phyloP scores from a whole-genome alignment of 2,797 vertebrate genomes.

The Scyliorhinus canicula region DNA sequence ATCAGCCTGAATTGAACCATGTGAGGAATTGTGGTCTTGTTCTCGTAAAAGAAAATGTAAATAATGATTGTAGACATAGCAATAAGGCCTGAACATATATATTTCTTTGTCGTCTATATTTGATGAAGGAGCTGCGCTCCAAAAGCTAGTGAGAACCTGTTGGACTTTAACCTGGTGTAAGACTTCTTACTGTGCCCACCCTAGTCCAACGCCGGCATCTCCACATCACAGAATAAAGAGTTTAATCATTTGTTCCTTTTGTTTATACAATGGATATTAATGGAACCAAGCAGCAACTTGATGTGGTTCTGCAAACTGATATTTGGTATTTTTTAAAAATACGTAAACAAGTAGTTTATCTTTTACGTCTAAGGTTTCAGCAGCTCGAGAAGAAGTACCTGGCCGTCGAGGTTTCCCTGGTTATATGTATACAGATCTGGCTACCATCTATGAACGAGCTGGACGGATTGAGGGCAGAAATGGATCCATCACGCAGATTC shows the following conservation, averaged over 20 bases:
- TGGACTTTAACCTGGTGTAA: too few species aligned
- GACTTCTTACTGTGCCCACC: too few species aligned
- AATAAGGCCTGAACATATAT: not conserved
- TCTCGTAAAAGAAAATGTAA: not conserved
- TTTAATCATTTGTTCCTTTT: not conserved
- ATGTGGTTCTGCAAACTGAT: not conserved
- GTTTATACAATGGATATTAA: not conserved
- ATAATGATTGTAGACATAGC: not conserved
- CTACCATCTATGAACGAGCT: conserved; percentile 72
- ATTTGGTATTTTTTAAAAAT: not conserved
- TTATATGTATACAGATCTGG: conserved; percentile 76
- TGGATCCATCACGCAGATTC: conserved; percentile 76
- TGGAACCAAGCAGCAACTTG: not conserved
- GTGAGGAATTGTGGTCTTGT: too few species aligned
- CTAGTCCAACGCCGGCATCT: too few species aligned
- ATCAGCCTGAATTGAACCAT: not conserved
- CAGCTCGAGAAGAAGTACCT: conserved; percentile 72
- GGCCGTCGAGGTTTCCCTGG: conserved; percentile 71
- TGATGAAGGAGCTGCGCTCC: too few species aligned
- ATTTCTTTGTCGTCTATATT: not conserved
- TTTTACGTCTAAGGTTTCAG: conserved; percentile 59
- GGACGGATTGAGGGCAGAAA: conserved; percentile 70
- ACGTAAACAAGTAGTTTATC: not conserved
- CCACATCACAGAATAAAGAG: not conserved
- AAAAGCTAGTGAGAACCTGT: too few species aligned